These are phyloP conservation scores for Homalodisca vitripennis DNA, from an alignment of 1,140 invertebrate species.

Conservation along the genomic window DNA sequence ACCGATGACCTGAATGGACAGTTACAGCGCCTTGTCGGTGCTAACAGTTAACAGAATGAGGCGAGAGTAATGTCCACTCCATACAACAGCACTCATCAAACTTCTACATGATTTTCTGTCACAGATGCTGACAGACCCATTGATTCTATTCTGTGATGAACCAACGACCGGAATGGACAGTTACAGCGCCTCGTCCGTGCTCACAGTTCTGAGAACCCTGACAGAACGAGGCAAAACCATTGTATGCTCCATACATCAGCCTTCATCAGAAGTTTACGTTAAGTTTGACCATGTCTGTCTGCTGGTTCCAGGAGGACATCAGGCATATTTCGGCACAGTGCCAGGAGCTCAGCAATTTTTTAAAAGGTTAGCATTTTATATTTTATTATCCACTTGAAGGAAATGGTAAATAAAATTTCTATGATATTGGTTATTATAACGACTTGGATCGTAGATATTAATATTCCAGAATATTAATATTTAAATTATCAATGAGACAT, in stretches of 20 bases:
- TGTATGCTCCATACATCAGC: constrained; percentile 96
- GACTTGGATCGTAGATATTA: no score
- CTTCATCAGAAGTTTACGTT: constrained; percentile 91
- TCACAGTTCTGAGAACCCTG: constrained; percentile 36
- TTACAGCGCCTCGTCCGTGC: constrained; percentile 36
- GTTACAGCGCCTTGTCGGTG: no score
- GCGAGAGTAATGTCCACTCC: neutral
- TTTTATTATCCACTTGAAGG: no score
- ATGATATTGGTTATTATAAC: no score
- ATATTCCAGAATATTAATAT: no score
- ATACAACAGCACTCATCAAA: neutral
- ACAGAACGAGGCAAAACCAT: constrained; percentile 52
- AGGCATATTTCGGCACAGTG: constrained; percentile 76
- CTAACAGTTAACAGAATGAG: no score
- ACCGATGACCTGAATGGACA: no score
- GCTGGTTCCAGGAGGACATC: constrained; percentile 71
- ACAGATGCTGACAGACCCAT: constrained; percentile 65
- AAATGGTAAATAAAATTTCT: neutral
- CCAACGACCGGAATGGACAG: constrained; percentile 67
- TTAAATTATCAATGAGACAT: no score
- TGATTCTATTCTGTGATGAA: constrained; percentile 97
- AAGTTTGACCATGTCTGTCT: constrained; percentile 87
- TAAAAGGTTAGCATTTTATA: no score
- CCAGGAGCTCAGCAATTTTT: constrained; percentile 62
- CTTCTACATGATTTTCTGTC: no score